A percentile compares a stretch with the other conserved stretches of the same genome.
Conservation (phyloP, 1,140 invertebrate species). For the Proctacanthus coquilletti region DNA sequence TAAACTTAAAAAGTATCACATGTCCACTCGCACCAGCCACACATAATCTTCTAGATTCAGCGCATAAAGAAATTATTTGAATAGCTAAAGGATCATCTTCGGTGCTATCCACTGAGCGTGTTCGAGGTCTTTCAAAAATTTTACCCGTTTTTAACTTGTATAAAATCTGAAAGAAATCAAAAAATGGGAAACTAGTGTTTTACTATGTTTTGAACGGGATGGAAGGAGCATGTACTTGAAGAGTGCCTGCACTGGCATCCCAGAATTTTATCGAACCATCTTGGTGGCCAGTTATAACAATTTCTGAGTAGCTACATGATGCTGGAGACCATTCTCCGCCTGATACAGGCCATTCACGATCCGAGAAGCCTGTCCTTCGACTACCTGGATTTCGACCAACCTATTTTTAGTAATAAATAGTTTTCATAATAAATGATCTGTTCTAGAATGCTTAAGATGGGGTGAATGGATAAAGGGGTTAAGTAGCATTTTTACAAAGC, state of each 20-base stretch:
- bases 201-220: not conserved
- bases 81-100: constrained; percentile 89
- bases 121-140: constrained; percentile 67
- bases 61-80: constrained; percentile 79
- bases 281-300: constrained; percentile 91
- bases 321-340: constrained; percentile 91
- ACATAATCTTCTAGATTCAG: constrained; percentile 76
- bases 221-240: constrained; percentile 41
- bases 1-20: constrained; percentile 90
- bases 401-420: constrained; percentile 12
- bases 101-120: constrained; percentile 35
- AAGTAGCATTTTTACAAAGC: no score
- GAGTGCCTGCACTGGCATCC: constrained; percentile 85
- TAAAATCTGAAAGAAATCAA: constrained; percentile 42
- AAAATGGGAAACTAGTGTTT: not conserved
- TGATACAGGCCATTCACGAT: constrained; percentile 88
- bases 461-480: no score
- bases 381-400: constrained; percentile 36
- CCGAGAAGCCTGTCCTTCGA: constrained; percentile 77
- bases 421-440: no score
- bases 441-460: no score
- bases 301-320: constrained; percentile 90
- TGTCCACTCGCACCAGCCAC: constrained; percentile 83
- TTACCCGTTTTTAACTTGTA: constrained; percentile 97
- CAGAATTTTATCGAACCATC: constrained; percentile 96